Evolutionary conservation across 2,888 invertebrate species (phyloP), one percentile per base, ranked within the genome.

Genomic region (Capitulum mitella): DNA sequence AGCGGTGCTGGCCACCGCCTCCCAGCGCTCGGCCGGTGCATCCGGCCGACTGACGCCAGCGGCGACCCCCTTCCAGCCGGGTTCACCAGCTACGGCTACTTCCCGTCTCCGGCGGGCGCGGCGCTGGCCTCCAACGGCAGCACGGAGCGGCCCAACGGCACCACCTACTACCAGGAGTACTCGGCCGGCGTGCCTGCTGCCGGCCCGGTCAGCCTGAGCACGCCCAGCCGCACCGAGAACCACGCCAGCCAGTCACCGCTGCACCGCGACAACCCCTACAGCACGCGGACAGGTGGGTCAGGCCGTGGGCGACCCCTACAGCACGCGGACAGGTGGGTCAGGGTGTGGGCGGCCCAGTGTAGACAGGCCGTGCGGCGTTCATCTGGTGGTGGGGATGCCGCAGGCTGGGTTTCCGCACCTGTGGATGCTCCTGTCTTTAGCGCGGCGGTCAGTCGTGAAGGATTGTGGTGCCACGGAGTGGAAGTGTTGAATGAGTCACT

Each of bases 31-130:
- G 22, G 2, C 10, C 29, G 58, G n/a, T 5, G n/a, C n/a, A n/a
- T n/a, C n/a, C n/a, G n/a, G n/a, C n/a, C n/a, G n/a, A 3, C 64
- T 70, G n/a, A 70, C 70, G 22, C n/a, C n/a, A n/a, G 37, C 26
- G 26, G 3, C n/a, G 19, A 6, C 19, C 26, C 12, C 19, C 2
- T 48, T 29, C 16, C 76, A 83, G 78, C 85, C 87, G 87, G 87
- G 84, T 86, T 86, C 84, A 86, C 87, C 83, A 86, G 87, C 84
- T 87, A 86, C 83, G 85, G 87, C 84, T 87, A 86, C 84, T 85
- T 86, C 83, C 85, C 86, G 80, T 83, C 84, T 79, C 84, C 85
- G 85, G 86, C 87, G 84, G 84, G 86, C 85, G 84, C 89, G 88
- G 88, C 90, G 88, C 87, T 90, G 84, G 84, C 84, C 81, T 83